Conservation (phyloP, 2,888 invertebrate species). For the Rhimphoctona megacephalus region DNA sequence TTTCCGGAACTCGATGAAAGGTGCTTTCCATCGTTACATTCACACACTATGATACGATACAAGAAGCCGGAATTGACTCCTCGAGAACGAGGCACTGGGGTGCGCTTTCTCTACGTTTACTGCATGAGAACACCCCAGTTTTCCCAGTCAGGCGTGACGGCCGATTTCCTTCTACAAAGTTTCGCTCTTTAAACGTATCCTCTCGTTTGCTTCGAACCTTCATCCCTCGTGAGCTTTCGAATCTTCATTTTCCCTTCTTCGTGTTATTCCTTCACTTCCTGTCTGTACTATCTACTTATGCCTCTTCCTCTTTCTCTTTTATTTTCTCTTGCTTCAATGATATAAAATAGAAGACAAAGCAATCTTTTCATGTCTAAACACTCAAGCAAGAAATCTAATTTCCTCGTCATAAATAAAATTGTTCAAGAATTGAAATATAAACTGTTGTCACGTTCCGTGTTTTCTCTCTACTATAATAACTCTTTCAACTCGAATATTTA, state of each 20-base stretch:
- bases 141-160: conserved; percentile 77
- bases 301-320: neutral
- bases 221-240: conserved; percentile 49
- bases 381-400: neutral
- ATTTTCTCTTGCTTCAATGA: neutral
- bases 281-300: neutral
- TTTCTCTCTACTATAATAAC: too few species aligned
- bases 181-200: conserved; percentile 78
- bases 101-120: conserved; percentile 19
- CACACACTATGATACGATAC: conserved; percentile 65
- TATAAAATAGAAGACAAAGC: neutral
- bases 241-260: conserved; percentile 46
- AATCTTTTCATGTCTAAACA: neutral
- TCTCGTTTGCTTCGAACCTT: conserved; percentile 50
- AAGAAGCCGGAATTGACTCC: conserved; percentile 75
- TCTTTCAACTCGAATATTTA: too few species aligned
- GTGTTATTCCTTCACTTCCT: conserved; percentile 32
- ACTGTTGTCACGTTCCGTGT: too few species aligned
- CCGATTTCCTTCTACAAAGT: conserved; percentile 82
- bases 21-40: conserved; percentile 55
- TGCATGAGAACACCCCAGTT: conserved; percentile 71
- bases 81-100: conserved; percentile 68
- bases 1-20: conserved; percentile 62
- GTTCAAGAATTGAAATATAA: neutral
- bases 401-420: neutral